phyloP scores from a whole-genome alignment of 2,113 vertebrate genomes.

The Scomber scombrus region DNA sequence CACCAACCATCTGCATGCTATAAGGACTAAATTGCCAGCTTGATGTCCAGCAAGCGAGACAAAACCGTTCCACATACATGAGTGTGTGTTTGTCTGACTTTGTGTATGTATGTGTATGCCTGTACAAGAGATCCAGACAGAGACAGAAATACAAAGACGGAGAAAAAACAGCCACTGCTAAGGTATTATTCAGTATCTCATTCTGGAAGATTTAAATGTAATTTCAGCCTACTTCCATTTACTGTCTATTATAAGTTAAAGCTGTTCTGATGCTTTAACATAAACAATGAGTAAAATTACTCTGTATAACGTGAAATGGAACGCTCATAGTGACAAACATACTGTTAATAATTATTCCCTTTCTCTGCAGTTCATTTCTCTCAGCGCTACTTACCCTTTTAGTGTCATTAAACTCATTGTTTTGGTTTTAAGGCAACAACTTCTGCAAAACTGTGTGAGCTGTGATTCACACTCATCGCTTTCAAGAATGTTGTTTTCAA shows the following conservation, averaged over 20 bases:
- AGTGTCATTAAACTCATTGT: neutral
- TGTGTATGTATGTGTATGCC: conserved; percentile 28
- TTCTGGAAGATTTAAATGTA: neutral
- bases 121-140: conserved; percentile 54
- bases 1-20: conserved; percentile 81
- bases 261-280: neutral
- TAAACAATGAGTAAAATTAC: neutral
- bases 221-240: too few relatives aligned
- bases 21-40: conserved; percentile 73
- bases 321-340: neutral
- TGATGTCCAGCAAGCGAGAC: conserved; percentile 71
- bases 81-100: conserved; percentile 56
- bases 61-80: conserved; percentile 67
- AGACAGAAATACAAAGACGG: conserved; percentile 40
- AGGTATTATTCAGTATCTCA: conserved; percentile 7
- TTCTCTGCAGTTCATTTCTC: neutral
- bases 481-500: too few relatives aligned
- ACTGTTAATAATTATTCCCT: neutral
- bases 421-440: neutral
- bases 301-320: neutral
- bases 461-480: too few relatives aligned
- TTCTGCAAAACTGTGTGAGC: neutral
- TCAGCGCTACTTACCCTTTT: neutral
- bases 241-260: neutral
- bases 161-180: conserved; percentile 3